Conservation (phyloP, 1,140 invertebrate genomes). For the Drosophila obscura region DNA sequence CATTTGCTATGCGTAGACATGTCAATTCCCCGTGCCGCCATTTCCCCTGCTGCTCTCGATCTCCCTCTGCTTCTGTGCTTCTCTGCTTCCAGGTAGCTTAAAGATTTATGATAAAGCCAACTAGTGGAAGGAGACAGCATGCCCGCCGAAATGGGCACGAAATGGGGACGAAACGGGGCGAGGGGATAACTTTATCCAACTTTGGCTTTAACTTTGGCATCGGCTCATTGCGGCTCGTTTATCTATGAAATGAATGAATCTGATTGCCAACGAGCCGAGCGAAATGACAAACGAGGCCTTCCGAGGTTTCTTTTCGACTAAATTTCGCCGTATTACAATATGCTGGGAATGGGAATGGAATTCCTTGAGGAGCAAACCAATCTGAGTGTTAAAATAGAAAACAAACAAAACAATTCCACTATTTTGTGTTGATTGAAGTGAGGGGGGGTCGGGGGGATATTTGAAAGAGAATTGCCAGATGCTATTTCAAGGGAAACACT, state of each 20-base stretch:
- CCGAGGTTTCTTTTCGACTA: slow-evolving; percentile 25
- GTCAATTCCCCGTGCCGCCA: slow-evolving; percentile 48
- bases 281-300: slow-evolving; percentile 33
- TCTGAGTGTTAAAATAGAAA: slow-evolving; percentile 34
- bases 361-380: background rate
- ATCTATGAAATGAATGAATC: slow-evolving; percentile 75
- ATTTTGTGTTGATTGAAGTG: slow-evolving; percentile 10
- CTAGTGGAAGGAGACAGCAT: slow-evolving; percentile 29
- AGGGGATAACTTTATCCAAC: slow-evolving; percentile 62
- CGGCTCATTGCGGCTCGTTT: slow-evolving; percentile 71
- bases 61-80: background rate
- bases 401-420: slow-evolving; percentile 16
- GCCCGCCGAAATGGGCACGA: slow-evolving; percentile 2
- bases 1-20: slow-evolving; percentile 70
- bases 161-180: background rate
- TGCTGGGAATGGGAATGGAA: background rate
- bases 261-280: slow-evolving; percentile 39
- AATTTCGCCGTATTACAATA: slow-evolving; percentile 3
- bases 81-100: slow-evolving; percentile 61
- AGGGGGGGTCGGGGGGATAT: background rate
- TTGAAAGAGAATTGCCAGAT: slow-evolving; percentile 17
- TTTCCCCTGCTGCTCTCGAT: background rate
- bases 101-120: slow-evolving; percentile 79
- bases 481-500: background rate
- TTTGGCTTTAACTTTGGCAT: slow-evolving; percentile 67